Conservation (phyloP, 2,888 invertebrate species). For the Melanostoma scalare region DNA sequence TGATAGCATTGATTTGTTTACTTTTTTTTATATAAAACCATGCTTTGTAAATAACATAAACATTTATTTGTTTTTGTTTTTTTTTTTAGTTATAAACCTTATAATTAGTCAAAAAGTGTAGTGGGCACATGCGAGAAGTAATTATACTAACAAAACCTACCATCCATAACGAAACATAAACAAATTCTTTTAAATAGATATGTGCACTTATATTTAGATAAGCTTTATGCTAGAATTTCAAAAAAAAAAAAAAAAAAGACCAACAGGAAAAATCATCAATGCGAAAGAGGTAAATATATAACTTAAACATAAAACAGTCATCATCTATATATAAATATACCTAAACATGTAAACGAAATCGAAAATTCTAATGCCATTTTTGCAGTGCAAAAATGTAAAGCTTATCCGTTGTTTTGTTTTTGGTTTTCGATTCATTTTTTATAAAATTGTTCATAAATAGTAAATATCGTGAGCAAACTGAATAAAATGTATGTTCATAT, state of each 20-base stretch:
- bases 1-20: slow-evolving; percentile 25
- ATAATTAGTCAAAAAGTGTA: slow-evolving; percentile 65
- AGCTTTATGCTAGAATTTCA: slow-evolving; percentile 49
- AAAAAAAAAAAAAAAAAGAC: slow-evolving; percentile 13
- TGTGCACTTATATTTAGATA: slow-evolving; percentile 61
- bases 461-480: too few species aligned
- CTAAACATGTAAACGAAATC: too few species aligned
- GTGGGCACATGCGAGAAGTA: slow-evolving; percentile 72
- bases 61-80: not conserved
- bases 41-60: slow-evolving; percentile 63
- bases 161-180: not conserved
- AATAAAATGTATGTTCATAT: too few species aligned
- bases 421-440: too few species aligned
- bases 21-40: slow-evolving; percentile 30
- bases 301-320: not conserved
- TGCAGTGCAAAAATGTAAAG: not conserved
- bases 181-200: slow-evolving; percentile 50
- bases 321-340: slow-evolving; percentile 15
- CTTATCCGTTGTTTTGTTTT: too few species aligned
- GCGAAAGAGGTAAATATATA: slow-evolving; percentile 55
- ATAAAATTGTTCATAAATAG: too few species aligned
- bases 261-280: slow-evolving; percentile 43
- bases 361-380: slow-evolving; percentile 37
- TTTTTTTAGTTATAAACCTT: slow-evolving; percentile 18
- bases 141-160: slow-evolving; percentile 12